A percentile compares a stretch with the other conserved stretches of the same genome.
These are phyloP conservation scores for Himalopsyche kuldschensis DNA, from an alignment of 2,888 invertebrate species.

Conservation along the genomic window DNA sequence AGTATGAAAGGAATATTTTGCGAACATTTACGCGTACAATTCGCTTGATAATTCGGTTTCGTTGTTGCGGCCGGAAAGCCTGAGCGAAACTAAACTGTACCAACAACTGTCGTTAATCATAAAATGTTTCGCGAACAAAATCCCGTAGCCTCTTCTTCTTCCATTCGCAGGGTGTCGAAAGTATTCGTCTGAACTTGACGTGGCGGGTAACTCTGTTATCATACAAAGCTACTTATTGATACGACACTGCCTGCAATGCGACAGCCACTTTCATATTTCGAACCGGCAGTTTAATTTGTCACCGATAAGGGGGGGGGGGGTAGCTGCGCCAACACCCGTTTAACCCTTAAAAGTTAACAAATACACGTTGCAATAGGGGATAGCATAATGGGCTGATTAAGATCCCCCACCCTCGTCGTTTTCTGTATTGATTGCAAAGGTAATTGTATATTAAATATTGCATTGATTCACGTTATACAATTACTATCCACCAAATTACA, in stretches of 20 bases:
- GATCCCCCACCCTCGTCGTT: no score
- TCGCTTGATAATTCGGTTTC: background rate
- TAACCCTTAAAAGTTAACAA: no score
- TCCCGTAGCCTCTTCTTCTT: background rate
- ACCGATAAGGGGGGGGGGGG: background rate
- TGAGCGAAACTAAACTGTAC: background rate
- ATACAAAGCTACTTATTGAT: background rate
- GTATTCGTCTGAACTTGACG: background rate
- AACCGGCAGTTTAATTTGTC: background rate
- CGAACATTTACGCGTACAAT: background rate
- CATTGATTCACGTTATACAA: no score
- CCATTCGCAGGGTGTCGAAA: background rate
- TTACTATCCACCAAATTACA: no score
- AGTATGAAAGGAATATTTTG: background rate
- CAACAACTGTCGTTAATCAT: conserved; percentile 1
- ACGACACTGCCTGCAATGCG: background rate
- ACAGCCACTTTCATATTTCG: background rate
- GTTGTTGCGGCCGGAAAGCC: background rate
- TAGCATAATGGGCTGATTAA: no score
- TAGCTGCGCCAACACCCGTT: background rate
- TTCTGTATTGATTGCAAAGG: no score
- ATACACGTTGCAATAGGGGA: no score
- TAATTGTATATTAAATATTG: no score
- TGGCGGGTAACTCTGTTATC: background rate
- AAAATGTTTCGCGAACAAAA: background rate